Evolutionary conservation across 2,113 vertebrate genomes (phyloP).

Genomic region (Xenopus borealis): DNA sequence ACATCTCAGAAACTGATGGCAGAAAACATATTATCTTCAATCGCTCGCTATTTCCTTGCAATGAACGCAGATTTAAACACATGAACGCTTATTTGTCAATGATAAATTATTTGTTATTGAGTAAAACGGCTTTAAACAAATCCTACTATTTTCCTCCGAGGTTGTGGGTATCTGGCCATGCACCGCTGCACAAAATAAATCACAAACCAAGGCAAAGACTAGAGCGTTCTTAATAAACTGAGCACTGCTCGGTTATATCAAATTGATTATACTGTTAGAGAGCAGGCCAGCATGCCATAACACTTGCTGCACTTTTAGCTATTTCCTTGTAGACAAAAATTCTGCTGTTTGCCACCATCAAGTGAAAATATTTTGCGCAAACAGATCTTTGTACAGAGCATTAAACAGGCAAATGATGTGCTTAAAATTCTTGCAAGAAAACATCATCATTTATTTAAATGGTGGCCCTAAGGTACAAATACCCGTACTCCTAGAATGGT

Average conservation of each 20-base stretch:
- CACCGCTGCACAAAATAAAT: conserved; percentile 61
- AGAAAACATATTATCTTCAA: conserved; percentile 55
- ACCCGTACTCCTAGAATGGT: too few species aligned
- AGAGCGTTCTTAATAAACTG: conserved; percentile 43
- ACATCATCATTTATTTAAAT: background rate
- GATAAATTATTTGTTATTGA: conserved; percentile 58
- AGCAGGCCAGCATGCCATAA: conserved; percentile 53
- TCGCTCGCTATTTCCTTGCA: conserved; percentile 55
- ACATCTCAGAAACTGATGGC: conserved; percentile 47
- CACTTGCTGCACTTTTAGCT: background rate
- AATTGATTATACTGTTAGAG: conserved; percentile 46
- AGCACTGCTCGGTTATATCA: conserved; percentile 6
- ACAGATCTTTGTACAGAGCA: background rate
- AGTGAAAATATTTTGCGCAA: background rate
- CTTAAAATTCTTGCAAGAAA: too few species aligned
- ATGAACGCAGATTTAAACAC: conserved; percentile 57
- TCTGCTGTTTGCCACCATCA: background rate
- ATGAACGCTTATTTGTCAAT: conserved; percentile 59
- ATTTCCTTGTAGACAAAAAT: background rate
- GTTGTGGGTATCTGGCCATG: conserved; percentile 56
- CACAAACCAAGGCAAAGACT: conserved; percentile 51
- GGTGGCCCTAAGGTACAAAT: too few species aligned
- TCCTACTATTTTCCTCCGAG: conserved; percentile 53
- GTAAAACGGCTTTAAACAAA: conserved; percentile 57
- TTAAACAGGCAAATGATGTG: background rate